A percentile compares a stretch with the other conserved stretches of the same genome.
phyloP scores from a whole-genome alignment of 2,797 vertebrate species.

The Cuniculus paca region DNA sequence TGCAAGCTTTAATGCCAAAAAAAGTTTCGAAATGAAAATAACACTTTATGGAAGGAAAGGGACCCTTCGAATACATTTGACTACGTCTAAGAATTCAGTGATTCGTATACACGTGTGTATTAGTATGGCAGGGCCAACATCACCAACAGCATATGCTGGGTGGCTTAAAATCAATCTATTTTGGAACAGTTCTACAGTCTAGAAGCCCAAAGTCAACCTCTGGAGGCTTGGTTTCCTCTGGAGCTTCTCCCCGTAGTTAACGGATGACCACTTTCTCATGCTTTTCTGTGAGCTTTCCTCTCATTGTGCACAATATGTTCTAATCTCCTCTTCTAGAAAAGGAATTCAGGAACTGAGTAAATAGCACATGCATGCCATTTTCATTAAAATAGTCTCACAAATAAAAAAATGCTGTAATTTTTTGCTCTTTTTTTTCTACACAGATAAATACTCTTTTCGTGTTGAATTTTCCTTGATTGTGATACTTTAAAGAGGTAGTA shows the following conservation, averaged over 20 bases:
- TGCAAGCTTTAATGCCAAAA: background rate
- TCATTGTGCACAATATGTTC: background rate
- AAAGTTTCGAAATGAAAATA: background rate
- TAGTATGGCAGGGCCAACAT: background rate
- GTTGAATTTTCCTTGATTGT: background rate
- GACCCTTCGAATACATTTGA: background rate
- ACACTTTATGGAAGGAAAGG: background rate
- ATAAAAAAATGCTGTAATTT: background rate
- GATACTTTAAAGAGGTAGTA: background rate
- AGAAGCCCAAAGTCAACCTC: background rate
- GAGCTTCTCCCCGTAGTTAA: background rate
- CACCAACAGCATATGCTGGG: background rate
- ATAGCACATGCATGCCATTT: background rate
- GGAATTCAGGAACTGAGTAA: background rate
- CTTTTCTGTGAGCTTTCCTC: accelerated
- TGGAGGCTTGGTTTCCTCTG: background rate
- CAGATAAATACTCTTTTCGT: background rate
- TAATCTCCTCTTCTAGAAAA: background rate
- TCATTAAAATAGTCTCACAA: background rate
- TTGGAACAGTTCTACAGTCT: background rate
- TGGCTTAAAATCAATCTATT: background rate
- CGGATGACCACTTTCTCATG: accelerated
- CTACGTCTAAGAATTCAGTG: background rate
- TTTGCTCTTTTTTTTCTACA: background rate
- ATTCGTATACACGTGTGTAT: background rate